Percentiles rank a stretch among this genome's conserved stretches.
Conservation (phyloP, 1,140 invertebrate species). For the Harlomillsia oculata region DNA sequence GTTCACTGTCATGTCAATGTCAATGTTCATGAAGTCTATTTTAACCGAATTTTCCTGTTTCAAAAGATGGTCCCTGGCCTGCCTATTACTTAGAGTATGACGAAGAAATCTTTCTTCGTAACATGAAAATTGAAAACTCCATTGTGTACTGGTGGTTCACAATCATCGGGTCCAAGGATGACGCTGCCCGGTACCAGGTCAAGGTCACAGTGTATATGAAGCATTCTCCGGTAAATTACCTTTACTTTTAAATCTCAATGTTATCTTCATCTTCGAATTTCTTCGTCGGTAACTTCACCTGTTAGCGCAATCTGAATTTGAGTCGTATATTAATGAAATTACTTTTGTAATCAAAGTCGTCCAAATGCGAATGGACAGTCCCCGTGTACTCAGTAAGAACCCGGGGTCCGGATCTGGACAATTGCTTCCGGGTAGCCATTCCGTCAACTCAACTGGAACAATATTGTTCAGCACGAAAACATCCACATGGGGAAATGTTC, state of each 20-base stretch:
- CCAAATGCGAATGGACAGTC: conserved; percentile 19
- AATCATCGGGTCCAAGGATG: conserved; percentile 17
- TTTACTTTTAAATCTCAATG: background rate
- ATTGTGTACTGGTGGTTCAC: conserved; percentile 30
- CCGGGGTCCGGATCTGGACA: conserved; percentile 9
- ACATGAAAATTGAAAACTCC: conserved; percentile 22
- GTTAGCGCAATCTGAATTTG: no score
- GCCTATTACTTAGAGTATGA: conserved; percentile 24
- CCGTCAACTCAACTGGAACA: conserved; percentile 22
- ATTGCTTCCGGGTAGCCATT: conserved; percentile 19
- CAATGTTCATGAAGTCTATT: no score
- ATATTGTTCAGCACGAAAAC: conserved; percentile 10
- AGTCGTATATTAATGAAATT: no score
- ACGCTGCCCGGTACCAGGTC: conserved; percentile 15
- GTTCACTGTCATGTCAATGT: no score
- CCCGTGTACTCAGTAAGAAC: conserved; percentile 21
- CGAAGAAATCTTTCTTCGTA: conserved; percentile 18
- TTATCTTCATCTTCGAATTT: background rate
- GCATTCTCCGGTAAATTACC: conserved; percentile 6
- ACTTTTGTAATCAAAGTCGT: conserved; percentile 5
- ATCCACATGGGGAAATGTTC: conserved; percentile 22
- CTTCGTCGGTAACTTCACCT: no score
- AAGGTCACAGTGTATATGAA: conserved; percentile 31
- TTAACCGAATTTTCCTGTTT: background rate
- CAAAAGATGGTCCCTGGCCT: conserved; percentile 27